A percentile compares a stretch with the other conserved stretches of the same genome.
Conservation (phyloP, 2,888 invertebrate species). For the Iselma pallidipennis region DNA sequence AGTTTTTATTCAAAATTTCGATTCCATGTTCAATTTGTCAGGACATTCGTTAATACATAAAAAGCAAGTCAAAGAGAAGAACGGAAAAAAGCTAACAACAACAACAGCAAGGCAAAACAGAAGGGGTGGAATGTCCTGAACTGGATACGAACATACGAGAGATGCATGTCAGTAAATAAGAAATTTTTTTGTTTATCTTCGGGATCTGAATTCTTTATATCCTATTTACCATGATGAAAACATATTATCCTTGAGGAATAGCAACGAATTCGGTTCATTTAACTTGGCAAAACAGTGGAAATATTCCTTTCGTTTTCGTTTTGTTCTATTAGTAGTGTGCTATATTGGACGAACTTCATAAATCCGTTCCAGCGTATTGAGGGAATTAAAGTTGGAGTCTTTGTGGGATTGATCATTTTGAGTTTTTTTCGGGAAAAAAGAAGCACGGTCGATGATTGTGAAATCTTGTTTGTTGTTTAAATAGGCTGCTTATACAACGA, state of each 20-base stretch:
- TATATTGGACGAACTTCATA: not conserved
- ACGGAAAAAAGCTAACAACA: not conserved
- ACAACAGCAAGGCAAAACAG: not conserved
- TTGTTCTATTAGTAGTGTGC: too few species aligned
- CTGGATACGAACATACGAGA: constrained; percentile 15
- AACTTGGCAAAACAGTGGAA: constrained; percentile 15
- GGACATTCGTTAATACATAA: constrained; percentile 21
- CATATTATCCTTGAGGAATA: constrained; percentile 22
- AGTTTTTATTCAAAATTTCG: constrained; percentile 16
- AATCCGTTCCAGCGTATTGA: constrained; percentile 8
- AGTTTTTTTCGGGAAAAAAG: too few species aligned
- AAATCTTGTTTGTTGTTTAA: constrained; percentile 5
- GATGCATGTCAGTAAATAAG: constrained; percentile 26
- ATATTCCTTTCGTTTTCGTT: constrained; percentile 8
- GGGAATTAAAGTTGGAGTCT: constrained; percentile 12
- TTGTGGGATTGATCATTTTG: constrained; percentile 3
- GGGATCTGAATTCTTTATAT: constrained; percentile 23
- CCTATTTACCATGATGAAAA: constrained; percentile 24
- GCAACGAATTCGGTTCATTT: constrained; percentile 21
- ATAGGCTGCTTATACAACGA: not conserved
- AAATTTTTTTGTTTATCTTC: constrained; percentile 20
- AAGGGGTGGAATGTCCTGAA: not conserved
- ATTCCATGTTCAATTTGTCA: constrained; percentile 21
- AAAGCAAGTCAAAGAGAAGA: constrained; percentile 8
- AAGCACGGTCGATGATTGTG: not conserved